Evolutionary conservation across 2,113 vertebrate species (phyloP).

Genomic region (Pan paniscus): DNA sequence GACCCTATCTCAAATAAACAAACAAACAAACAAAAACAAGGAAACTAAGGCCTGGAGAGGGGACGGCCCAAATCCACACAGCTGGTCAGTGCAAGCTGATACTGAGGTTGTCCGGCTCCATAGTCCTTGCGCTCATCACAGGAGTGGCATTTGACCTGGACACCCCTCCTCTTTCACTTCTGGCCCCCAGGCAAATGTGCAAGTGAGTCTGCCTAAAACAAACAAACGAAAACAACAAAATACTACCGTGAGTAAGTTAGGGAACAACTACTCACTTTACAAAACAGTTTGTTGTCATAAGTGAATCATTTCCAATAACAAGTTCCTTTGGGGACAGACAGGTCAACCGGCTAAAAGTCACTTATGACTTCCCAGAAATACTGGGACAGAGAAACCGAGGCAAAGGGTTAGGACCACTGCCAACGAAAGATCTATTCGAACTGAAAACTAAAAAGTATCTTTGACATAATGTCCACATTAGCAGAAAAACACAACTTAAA

Average conservation of each 20-base stretch:
- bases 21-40: too few species aligned
- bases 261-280: neutral
- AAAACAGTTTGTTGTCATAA: neutral
- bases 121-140: neutral
- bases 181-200: neutral
- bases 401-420: neutral
- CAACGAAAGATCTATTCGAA: constrained; percentile 7
- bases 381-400: constrained; percentile 1
- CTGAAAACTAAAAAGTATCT: neutral
- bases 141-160: neutral
- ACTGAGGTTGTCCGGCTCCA: neutral
- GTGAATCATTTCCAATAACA: neutral
- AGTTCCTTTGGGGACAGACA: neutral
- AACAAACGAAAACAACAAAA: neutral
- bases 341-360: constrained; percentile 30
- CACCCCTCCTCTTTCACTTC: neutral
- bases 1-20: too few species aligned
- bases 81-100: neutral
- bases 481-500: neutral
- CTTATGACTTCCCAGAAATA: neutral
- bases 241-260: neutral
- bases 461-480: neutral
- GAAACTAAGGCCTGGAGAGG: neutral
- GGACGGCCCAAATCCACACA: neutral
- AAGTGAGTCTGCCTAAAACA: neutral